Base-by-base conservation (phyloP, 2,888 invertebrate species). In the Phyto melanocephala region DNA sequence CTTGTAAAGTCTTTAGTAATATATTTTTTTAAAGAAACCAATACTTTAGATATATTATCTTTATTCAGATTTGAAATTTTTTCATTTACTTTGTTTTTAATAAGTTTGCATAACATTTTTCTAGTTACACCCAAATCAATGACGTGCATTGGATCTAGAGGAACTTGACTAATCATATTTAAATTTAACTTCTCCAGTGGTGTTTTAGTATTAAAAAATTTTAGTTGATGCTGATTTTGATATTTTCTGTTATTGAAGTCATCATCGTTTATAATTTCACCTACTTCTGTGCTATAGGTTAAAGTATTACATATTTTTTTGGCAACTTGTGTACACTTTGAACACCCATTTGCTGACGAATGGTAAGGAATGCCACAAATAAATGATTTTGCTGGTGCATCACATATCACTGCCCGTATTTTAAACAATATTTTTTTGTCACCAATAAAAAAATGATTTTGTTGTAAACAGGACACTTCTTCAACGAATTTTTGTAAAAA, bases 141-240 rank as follows among this genome's bases (percentile, higher is more conserved):
- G 6, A 84, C 52, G 65, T 87, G 86, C 86, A 86, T 86, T 13
- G 85, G 81, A 65, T 86, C 86, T n/a, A 85, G 75, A 8, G 86
- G 81, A 60, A 86, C 84, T 54, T 76, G 80, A 10, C 84, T 72
- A 11, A 87, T 80, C 84, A 87, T 85, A 13, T 81, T 84, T 50
- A 86, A 67, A 60, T 54, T 40, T 37, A 77, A 33, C 76, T 71
- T 68, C 67, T 81, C 78, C 11, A 86, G 70, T 37, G 72, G 67
- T 20, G 83, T 81, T 45, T 79, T 72, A 35, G 80, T 80, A 60
- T 42, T 56, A 15, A 28, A 7, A 42, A 58, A 71, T 40, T 45
- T 67, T 20, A 50, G 6, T 33, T 79, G 67, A 24, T 75, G 67
- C 37, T 81, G 80, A 10, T 42, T 52, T 20, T 45, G 13, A 60